Evolutionary conservation across 2,113 vertebrate species (phyloP).

Genomic region (Scatophagus argus): DNA sequence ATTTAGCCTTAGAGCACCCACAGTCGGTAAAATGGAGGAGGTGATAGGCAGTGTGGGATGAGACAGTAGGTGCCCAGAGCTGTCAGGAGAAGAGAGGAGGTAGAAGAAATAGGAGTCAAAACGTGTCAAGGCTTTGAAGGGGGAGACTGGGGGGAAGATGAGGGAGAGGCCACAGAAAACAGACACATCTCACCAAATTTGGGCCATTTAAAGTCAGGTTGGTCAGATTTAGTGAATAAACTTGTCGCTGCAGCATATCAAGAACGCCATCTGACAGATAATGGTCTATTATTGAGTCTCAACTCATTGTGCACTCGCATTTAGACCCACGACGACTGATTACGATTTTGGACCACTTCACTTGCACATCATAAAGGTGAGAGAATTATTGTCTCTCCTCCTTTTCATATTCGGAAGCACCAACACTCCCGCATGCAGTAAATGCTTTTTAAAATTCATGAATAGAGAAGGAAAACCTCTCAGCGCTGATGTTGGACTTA

Average conservation of each 20-base stretch:
- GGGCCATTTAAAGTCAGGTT: conserved; percentile 27
- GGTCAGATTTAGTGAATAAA: conserved; percentile 14
- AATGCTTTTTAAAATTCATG: not conserved
- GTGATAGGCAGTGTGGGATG: conserved; percentile 70
- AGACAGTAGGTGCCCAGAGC: conserved; percentile 67
- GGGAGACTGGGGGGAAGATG: not conserved
- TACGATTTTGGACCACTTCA: not conserved
- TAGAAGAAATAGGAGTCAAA: conserved; percentile 48
- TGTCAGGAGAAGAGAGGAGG: conserved; percentile 49
- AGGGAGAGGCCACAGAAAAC: not conserved
- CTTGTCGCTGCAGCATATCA: conserved; percentile 35
- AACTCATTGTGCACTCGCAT: not conserved
- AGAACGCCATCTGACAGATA: not conserved
- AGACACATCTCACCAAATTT: conserved; percentile 7
- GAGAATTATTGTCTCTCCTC: not conserved
- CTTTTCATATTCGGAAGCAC: not conserved
- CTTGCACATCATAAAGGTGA: conserved; percentile 35
- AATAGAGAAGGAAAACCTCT: not conserved
- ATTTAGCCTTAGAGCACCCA: conserved; percentile 52
- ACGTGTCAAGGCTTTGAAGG: conserved; percentile 48
- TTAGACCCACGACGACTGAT: not conserved
- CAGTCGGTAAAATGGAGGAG: conserved; percentile 73
- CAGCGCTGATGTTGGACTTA: not conserved
- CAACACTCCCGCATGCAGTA: conserved; percentile 19
- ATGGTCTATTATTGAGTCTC: not conserved